Percentiles rank a stretch among this genome's conserved stretches.
Evolutionary conservation across 2,113 vertebrate species (phyloP).

Genomic region (Anseranas semipalmata): DNA sequence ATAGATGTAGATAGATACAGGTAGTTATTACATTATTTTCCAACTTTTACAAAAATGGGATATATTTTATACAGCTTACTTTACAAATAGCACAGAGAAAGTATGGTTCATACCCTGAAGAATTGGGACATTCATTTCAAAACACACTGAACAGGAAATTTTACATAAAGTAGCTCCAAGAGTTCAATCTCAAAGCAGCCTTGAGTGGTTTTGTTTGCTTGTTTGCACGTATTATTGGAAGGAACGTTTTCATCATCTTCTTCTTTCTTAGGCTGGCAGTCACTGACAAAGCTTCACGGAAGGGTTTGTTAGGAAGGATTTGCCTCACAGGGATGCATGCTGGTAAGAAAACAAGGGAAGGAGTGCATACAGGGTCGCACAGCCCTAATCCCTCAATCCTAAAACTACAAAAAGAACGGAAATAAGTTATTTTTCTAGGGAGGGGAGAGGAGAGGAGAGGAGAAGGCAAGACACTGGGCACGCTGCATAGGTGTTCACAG

Average conservation of each 20-base stretch:
- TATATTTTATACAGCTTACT: neutral
- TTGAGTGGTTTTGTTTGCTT: conserved; percentile 18
- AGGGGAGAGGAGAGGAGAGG: neutral
- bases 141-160: neutral
- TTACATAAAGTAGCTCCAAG: conserved; percentile 14
- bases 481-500: neutral
- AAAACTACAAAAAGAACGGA: neutral
- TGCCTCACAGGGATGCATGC: neutral
- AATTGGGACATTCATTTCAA: neutral
- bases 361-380: neutral
- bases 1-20: conserved; percentile 12
- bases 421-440: neutral
- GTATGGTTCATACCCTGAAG: neutral
- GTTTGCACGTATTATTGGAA: neutral
- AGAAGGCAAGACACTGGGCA: neutral
- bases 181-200: conserved; percentile 8
- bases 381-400: neutral
- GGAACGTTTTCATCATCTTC: neutral
- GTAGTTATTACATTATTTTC: conserved; percentile 31
- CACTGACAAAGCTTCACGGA: neutral
- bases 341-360: conserved; percentile 8
- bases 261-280: conserved; percentile 6
- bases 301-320: conserved; percentile 14
- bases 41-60: neutral
- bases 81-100: neutral